A percentile compares a stretch with the other conserved stretches of the same genome.
These are phyloP conservation scores for Colossoma macropomum DNA, from an alignment of 2,113 vertebrate genomes.

Conservation along the genomic window DNA sequence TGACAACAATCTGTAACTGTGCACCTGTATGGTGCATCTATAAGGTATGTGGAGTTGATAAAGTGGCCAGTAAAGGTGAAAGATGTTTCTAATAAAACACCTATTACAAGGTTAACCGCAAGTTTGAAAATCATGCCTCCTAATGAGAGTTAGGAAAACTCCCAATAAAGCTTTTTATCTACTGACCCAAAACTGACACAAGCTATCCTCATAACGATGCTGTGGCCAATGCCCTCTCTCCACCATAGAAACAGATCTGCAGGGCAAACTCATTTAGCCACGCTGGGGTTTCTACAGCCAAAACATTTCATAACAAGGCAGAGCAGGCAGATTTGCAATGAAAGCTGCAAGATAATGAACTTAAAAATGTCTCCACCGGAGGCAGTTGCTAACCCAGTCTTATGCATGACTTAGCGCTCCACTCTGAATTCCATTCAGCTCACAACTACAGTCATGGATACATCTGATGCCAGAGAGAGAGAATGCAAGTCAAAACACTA, in stretches of 20 bases:
- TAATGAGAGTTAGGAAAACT: not conserved
- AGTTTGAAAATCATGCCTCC: not conserved
- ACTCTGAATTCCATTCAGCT: not conserved
- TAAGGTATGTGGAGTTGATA: too few species aligned
- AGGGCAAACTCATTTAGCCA: not conserved
- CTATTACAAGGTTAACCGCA: too few species aligned
- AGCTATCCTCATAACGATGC: not conserved
- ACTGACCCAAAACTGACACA: slow-evolving; percentile 19
- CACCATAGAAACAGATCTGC: not conserved
- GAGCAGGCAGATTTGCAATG: not conserved
- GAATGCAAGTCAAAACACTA: not conserved
- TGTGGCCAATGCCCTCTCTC: not conserved
- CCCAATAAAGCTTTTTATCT: slow-evolving; percentile 1
- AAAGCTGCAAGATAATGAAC: not conserved
- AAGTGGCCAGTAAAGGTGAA: too few species aligned
- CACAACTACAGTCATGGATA: not conserved
- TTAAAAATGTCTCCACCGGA: not conserved
- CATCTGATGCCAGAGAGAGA: not conserved
- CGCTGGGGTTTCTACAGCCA: not conserved
- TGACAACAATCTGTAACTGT: too few species aligned
- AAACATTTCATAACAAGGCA: not conserved
- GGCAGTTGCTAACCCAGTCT: not conserved
- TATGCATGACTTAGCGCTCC: not conserved
- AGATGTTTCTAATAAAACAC: too few species aligned
- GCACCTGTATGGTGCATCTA: too few species aligned